Percentiles rank a stretch among this genome's conserved stretches.
Conservation (phyloP, 1,140 invertebrate species). For the Arctopsyche grandis region DNA sequence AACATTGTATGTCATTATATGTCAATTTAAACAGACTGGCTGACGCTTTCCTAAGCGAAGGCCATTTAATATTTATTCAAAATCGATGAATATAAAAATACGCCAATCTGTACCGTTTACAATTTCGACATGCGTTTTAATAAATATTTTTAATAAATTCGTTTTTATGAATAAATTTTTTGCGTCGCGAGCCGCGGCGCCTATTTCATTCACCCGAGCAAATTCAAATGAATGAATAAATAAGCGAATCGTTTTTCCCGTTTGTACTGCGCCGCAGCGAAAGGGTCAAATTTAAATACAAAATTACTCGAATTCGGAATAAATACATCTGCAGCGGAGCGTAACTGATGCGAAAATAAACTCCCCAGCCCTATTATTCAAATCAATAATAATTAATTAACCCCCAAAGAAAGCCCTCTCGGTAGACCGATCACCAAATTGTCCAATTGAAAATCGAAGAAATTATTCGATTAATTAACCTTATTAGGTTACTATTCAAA, state of each 20-base stretch:
- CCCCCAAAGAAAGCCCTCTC: too few relatives aligned
- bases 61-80: conserved; percentile 1
- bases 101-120: not conserved
- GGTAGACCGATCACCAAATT: too few relatives aligned
- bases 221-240: conserved; percentile 25
- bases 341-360: too few relatives aligned
- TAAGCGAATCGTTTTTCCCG: conserved; percentile 1
- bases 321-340: not conserved
- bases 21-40: too few relatives aligned
- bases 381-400: too few relatives aligned
- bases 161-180: not conserved
- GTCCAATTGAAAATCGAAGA: too few relatives aligned
- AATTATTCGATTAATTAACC: too few relatives aligned
- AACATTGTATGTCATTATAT: too few relatives aligned
- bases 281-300: conserved; percentile 15
- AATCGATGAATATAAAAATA: too few relatives aligned
- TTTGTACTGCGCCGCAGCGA: not conserved
- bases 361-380: too few relatives aligned
- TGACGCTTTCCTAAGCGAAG: too few relatives aligned
- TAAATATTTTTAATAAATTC: not conserved
- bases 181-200: not conserved
- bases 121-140: not conserved
- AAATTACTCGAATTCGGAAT: not conserved
- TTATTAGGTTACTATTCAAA: too few relatives aligned
- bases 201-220: not conserved